A percentile compares a stretch with the other conserved stretches of the same genome.
phyloP scores from a whole-genome alignment of 53 echinoderm and acorn worm species.

The Hippasteria phrygiana region DNA sequence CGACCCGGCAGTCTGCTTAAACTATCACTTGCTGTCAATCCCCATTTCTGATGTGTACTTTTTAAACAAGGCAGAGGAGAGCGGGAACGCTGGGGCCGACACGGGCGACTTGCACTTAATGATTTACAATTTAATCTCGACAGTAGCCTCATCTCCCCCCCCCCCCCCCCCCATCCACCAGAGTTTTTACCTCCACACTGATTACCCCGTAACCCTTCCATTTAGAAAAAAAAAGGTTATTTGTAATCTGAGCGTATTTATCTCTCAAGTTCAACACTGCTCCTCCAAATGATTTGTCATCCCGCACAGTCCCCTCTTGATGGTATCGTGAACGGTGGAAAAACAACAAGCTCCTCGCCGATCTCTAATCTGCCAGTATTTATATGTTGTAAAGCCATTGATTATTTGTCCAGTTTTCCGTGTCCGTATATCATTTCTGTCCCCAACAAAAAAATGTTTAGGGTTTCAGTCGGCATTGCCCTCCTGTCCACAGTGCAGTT shows the following conservation, averaged over 20 bases:
- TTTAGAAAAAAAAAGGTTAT: slow-evolving; percentile 27
- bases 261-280: neutral
- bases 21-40: slow-evolving; percentile 59
- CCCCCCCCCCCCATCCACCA: neutral
- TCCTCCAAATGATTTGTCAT: slow-evolving; percentile 1
- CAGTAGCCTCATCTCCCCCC: neutral
- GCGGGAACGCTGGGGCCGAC: slow-evolving; percentile 39
- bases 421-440: slow-evolving; percentile 20
- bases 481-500: neutral
- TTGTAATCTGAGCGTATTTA: slow-evolving; percentile 36
- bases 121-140: slow-evolving; percentile 63
- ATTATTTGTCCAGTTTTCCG: slow-evolving; percentile 45
- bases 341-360: neutral
- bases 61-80: slow-evolving; percentile 55
- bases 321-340: neutral
- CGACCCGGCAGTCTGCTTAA: slow-evolving; percentile 61
- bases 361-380: slow-evolving; percentile 55
- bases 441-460: neutral
- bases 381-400: slow-evolving; percentile 26
- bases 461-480: neutral
- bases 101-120: slow-evolving; percentile 45
- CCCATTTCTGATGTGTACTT: slow-evolving; percentile 42
- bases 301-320: neutral
- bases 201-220: slow-evolving; percentile 5
- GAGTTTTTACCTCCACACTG: neutral